Percentiles rank a stretch among this genome's conserved stretches.
These are phyloP conservation scores for Malurus splendens DNA, from an alignment of 2,797 vertebrate species.

Conservation along the genomic window DNA sequence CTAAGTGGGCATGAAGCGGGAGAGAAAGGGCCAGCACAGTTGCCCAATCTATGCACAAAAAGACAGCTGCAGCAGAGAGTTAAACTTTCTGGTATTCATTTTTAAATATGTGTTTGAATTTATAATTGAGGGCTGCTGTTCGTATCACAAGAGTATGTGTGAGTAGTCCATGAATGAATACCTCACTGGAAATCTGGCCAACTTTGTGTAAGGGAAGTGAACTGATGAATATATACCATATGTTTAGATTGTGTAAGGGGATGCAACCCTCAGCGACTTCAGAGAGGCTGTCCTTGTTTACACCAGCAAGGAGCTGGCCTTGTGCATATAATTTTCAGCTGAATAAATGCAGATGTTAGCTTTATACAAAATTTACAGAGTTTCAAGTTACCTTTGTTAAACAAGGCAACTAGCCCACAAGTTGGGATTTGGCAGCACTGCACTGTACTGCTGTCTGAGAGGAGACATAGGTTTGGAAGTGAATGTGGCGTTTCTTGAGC, in stretches of 20 bases:
- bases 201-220: not conserved
- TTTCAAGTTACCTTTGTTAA: conserved; percentile 42
- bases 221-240: conserved; percentile 25
- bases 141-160: not conserved
- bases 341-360: conserved; percentile 43
- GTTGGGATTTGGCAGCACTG: not conserved
- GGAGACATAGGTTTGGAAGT: conserved; percentile 27
- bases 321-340: conserved; percentile 29
- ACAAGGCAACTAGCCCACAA: not conserved
- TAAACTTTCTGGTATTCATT: not conserved
- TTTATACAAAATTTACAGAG: not conserved
- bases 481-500: not conserved
- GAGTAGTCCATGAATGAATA: conserved; percentile 1
- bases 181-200: conserved; percentile 12
- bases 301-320: conserved; percentile 9
- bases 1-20: not conserved
- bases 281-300: conserved; percentile 31
- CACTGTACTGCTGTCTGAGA: not conserved
- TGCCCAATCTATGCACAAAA: not conserved
- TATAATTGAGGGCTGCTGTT: not conserved
- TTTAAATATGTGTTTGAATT: not conserved
- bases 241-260: conserved; percentile 1
- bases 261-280: conserved; percentile 6
- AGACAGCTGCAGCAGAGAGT: not conserved
- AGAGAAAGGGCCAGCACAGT: not conserved